These are phyloP conservation scores for Gallinago stenura DNA, from an alignment of 2,797 vertebrate species.

Conservation along the genomic window DNA sequence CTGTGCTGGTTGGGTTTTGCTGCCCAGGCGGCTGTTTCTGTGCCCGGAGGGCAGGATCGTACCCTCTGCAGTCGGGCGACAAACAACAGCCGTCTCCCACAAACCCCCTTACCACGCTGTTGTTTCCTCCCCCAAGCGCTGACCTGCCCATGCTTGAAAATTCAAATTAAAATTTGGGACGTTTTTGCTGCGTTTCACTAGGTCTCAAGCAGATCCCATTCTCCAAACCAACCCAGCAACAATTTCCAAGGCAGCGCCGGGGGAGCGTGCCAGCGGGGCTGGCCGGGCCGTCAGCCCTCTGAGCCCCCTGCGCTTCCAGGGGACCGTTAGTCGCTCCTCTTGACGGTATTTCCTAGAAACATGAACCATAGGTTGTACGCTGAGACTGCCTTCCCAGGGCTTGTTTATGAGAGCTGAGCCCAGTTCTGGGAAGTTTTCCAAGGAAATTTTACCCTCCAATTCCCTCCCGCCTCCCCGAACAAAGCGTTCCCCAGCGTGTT, in stretches of 20 bases:
- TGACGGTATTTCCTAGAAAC: slow-evolving; percentile 1
- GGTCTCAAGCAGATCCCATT: not conserved
- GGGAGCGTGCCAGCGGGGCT: not conserved
- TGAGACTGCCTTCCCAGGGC: not conserved
- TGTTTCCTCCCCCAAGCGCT: not conserved
- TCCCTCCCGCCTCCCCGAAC: not conserved
- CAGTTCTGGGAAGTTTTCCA: not conserved
- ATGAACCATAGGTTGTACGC: not conserved
- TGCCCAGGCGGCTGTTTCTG: not conserved
- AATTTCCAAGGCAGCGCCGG: rapidly evolving
- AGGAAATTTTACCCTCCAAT: not conserved
- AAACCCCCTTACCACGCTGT: not conserved
- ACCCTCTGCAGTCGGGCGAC: no score
- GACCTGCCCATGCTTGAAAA: not conserved
- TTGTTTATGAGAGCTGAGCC: not conserved
- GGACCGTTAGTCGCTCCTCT: not conserved
- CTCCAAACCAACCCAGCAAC: not conserved
- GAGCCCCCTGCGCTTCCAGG: not conserved
- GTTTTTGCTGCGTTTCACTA: not conserved
- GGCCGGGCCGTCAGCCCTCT: not conserved
- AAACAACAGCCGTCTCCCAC: not conserved
- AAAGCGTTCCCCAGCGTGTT: not conserved
- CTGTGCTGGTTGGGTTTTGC: not conserved
- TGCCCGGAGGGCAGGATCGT: rapidly evolving
- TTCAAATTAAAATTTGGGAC: not conserved